Evolutionary conservation across 2,113 vertebrate species (phyloP), one percentile per base, ranked within the genome.

Genomic region (Oncorhynchus kisutch): DNA sequence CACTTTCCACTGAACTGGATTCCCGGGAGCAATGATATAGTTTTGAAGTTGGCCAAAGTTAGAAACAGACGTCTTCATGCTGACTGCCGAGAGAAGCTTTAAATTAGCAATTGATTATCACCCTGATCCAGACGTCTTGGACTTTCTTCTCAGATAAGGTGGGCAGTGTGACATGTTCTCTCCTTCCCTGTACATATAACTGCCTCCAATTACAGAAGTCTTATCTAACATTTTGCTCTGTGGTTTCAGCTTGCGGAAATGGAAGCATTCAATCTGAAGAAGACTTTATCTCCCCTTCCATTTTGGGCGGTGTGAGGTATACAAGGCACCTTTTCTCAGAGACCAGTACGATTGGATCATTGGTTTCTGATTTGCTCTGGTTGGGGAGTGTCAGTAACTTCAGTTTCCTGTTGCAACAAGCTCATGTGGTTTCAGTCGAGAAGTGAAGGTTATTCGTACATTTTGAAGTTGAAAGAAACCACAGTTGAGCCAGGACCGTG

Each of bases 41-140:
- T 72, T 80, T 75, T 78, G 67, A 29, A 27, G 67, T 59, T 79
- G 5, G 27, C 12, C 25, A 75, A 67, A 54, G 34, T 68, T 45
- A 39, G 34, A 6, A n/a, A 29, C 67, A 8, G 7, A 11, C 65
- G 68, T 84, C 49, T 29, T 65, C 68, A 51, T 72, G 29, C 51
- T 51, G 48, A 77, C 64, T 24, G 39, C 39, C 2, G 51, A 62
- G 31, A 29, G 24, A 39, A 68, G 67, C 78, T 7, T 73, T 72
- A 81, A 78, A 83, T 83, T 81, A 78, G 64, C 31, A 73, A 76
- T 82, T 79, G 74, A 75, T 78, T 70, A 71, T 78, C 72, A 74
- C 69, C 62, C 66, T 45, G 51, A 59, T 16, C 74, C 72, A 59
- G 64, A 71, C 7, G 59, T 25, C 27, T 70, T n/a, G 22, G 22